A percentile compares a stretch with the other conserved stretches of the same genome.
Conservation (phyloP, 1,140 invertebrate species). For the Metaphire vulgaris region DNA sequence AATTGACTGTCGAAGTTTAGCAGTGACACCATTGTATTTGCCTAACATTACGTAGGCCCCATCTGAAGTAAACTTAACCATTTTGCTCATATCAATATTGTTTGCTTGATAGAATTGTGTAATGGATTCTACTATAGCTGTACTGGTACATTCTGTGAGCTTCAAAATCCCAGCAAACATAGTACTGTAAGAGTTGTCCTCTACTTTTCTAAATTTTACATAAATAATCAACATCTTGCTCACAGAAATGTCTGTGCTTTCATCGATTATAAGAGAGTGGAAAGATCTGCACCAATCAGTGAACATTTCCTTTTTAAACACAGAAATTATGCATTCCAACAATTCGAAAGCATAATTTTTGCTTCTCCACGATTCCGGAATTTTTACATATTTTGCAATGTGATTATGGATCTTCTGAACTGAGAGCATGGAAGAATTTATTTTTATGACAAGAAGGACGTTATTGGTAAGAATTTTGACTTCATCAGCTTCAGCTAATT, state of each 20-base stretch:
- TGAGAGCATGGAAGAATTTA: no score
- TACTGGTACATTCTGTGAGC: conserved; percentile 5
- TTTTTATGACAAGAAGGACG: no score
- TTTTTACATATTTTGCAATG: no score
- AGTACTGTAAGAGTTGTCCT: neutral
- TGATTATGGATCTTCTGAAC: no score
- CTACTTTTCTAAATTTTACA: conserved; percentile 4
- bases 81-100: neutral
- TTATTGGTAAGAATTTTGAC: no score
- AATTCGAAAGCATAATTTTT: conserved; percentile 21
- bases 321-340: conserved; percentile 13
- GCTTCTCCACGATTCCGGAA: no score
- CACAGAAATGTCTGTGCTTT: conserved; percentile 16
- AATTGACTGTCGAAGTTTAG: neutral
- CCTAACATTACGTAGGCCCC: neutral
- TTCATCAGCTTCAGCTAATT: no score
- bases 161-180: conserved; percentile 11
- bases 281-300: conserved; percentile 4
- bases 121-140: neutral
- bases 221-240: conserved; percentile 13
- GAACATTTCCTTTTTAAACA: conserved; percentile 7
- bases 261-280: conserved; percentile 18
- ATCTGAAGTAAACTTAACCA: neutral
- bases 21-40: neutral
- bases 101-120: conserved; percentile 5